Evolutionary conservation across 2,113 vertebrate genomes (phyloP).

Genomic region (Misgurnus mizolepis): DNA sequence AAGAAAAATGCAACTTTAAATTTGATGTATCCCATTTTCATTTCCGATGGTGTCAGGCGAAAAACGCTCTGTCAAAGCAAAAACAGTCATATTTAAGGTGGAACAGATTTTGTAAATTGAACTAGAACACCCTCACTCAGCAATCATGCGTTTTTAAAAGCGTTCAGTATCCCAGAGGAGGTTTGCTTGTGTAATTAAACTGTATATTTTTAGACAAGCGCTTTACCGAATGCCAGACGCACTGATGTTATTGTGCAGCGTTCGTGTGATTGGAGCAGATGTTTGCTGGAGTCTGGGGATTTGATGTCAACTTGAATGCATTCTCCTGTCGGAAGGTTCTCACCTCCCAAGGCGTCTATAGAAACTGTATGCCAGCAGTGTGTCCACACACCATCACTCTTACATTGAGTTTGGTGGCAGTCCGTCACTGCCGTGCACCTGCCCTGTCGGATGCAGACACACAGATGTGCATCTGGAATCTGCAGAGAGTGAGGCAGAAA

Average conservation of each 20-base stretch:
- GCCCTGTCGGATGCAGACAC: slow-evolving; percentile 50
- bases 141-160: slow-evolving; percentile 65
- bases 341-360: slow-evolving; percentile 71
- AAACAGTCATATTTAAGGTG: background rate
- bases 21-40: slow-evolving; percentile 34
- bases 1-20: background rate
- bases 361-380: slow-evolving; percentile 67
- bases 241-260: slow-evolving; percentile 60
- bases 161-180: slow-evolving; percentile 59
- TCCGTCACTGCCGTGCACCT: slow-evolving; percentile 53
- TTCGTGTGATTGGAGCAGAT: slow-evolving; percentile 70
- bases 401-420: slow-evolving; percentile 64
- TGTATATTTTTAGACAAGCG: slow-evolving; percentile 66
- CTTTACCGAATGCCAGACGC: slow-evolving; percentile 59
- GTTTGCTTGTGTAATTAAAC: slow-evolving; percentile 68
- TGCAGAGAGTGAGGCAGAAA: slow-evolving; percentile 2
- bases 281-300: slow-evolving; percentile 64
- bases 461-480: slow-evolving; percentile 50
- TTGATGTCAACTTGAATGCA: slow-evolving; percentile 66
- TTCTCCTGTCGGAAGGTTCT: slow-evolving; percentile 70
- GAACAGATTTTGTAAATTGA: slow-evolving; percentile 37
- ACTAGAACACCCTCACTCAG: slow-evolving; percentile 60
- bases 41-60: background rate
- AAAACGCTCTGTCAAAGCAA: background rate
- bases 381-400: slow-evolving; percentile 57